Conservation (phyloP, 2,888 invertebrate genomes). For the Hypena proboscidalis region DNA sequence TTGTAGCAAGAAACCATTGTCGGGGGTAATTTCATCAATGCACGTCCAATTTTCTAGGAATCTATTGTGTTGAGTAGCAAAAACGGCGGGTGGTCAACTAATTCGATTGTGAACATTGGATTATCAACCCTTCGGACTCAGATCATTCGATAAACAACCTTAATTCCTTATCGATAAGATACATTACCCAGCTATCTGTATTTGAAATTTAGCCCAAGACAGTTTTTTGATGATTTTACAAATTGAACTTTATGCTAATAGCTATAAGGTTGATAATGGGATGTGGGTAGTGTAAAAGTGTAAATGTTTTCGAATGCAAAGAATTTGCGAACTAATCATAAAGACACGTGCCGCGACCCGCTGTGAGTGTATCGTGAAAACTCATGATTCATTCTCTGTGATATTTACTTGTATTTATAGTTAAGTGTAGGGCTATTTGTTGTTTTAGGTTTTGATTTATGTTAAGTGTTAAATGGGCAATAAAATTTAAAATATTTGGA, state of each 20-base stretch:
- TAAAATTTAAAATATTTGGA: too few relatives aligned
- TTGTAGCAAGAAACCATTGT: slow-evolving; percentile 40
- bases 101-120: slow-evolving; percentile 68
- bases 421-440: slow-evolving; percentile 22
- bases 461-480: too few relatives aligned
- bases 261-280: slow-evolving; percentile 8
- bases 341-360: slow-evolving; percentile 64
- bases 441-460: background rate
- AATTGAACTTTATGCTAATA: background rate
- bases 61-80: slow-evolving; percentile 77
- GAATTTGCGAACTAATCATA: slow-evolving; percentile 73
- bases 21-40: slow-evolving; percentile 59
- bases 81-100: slow-evolving; percentile 79
- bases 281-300: slow-evolving; percentile 7
- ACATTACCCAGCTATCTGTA: too few relatives aligned
- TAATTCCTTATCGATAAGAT: slow-evolving; percentile 12
- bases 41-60: slow-evolving; percentile 61
- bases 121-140: slow-evolving; percentile 44
- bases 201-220: too few relatives aligned
- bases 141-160: slow-evolving; percentile 29
- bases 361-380: slow-evolving; percentile 45
- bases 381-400: slow-evolving; percentile 48
- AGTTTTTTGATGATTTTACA: background rate
- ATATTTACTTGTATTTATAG: slow-evolving; percentile 43
- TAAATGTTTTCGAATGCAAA: slow-evolving; percentile 52